These are phyloP conservation scores for Spinibarbus caldwelli DNA, from an alignment of 2,797 vertebrate species.

Conservation along the genomic window DNA sequence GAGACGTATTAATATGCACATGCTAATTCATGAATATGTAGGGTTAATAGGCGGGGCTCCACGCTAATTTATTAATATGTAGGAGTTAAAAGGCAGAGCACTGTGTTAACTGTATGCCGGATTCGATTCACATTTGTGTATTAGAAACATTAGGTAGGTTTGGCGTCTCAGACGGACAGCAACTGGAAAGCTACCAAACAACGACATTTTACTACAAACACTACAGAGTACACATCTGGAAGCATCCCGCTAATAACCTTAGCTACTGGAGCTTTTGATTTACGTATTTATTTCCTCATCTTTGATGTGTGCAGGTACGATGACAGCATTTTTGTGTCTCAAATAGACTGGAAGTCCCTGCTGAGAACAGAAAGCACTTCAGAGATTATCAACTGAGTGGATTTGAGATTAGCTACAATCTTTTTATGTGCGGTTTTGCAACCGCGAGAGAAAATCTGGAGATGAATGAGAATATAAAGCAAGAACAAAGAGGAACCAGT, in stretches of 20 bases:
- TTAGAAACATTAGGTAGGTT: constrained; percentile 71
- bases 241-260: background rate
- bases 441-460: background rate
- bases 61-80: constrained; percentile 73
- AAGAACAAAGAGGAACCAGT: background rate
- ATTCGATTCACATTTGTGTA: constrained; percentile 72
- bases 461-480: constrained; percentile 5
- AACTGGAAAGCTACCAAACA: constrained; percentile 61
- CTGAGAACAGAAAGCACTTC: constrained; percentile 8
- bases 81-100: constrained; percentile 77
- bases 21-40: constrained; percentile 49
- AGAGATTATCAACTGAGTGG: background rate
- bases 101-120: constrained; percentile 74
- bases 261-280: background rate
- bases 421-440: constrained; percentile 18
- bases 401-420: constrained; percentile 27
- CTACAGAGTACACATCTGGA: constrained; percentile 62
- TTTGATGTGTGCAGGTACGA: background rate
- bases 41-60: constrained; percentile 74
- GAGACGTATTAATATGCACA: constrained; percentile 70
- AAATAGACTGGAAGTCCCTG: background rate
- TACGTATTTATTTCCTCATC: background rate
- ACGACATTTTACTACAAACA: constrained; percentile 53
- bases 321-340: constrained; percentile 1
- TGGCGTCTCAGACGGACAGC: constrained; percentile 61